Percentiles rank a stretch among this genome's conserved stretches.
phyloP scores from a whole-genome alignment of 2,888 invertebrate genomes.

The Polyommatus iphigenia region DNA sequence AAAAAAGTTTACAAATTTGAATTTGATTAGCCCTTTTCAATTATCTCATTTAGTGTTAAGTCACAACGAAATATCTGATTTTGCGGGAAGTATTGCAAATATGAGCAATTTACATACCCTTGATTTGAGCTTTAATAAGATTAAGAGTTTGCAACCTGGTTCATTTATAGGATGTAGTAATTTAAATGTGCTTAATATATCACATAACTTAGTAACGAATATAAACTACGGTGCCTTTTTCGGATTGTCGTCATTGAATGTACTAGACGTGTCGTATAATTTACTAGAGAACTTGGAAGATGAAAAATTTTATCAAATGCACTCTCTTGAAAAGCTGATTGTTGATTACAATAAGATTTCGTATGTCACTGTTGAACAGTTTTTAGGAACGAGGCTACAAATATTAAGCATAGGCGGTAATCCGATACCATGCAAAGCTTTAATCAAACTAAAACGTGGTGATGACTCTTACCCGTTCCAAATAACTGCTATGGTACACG shows the following conservation, averaged over 20 bases:
- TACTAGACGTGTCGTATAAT: conserved; percentile 61
- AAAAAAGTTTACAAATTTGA: conserved; percentile 47
- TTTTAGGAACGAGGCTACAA: conserved; percentile 48
- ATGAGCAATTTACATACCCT: conserved; percentile 47
- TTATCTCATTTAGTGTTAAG: conserved; percentile 49
- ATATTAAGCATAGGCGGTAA: conserved; percentile 63
- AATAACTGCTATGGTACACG: conserved; percentile 50
- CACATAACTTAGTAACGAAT: conserved; percentile 54
- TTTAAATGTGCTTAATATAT: conserved; percentile 53
- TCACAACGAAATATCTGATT: conserved; percentile 49
- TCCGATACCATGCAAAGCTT: conserved; percentile 56
- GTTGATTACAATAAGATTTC: conserved; percentile 59
- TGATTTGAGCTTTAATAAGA: conserved; percentile 59
- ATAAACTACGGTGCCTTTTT: conserved; percentile 59
- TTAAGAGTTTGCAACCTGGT: conserved; percentile 57
- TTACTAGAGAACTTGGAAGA: conserved; percentile 52
- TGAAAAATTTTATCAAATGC: conserved; percentile 57
- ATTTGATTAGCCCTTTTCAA: conserved; percentile 18
- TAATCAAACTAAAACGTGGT: conserved; percentile 49
- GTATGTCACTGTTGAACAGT: conserved; percentile 51
- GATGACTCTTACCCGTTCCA: conserved; percentile 38
- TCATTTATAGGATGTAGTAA: conserved; percentile 54
- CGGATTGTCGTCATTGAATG: conserved; percentile 50
- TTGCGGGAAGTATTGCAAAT: conserved; percentile 51
- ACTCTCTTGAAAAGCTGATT: conserved; percentile 50